phyloP scores from a whole-genome alignment of 2,797 vertebrate genomes.

The Bradypus variegatus region DNA sequence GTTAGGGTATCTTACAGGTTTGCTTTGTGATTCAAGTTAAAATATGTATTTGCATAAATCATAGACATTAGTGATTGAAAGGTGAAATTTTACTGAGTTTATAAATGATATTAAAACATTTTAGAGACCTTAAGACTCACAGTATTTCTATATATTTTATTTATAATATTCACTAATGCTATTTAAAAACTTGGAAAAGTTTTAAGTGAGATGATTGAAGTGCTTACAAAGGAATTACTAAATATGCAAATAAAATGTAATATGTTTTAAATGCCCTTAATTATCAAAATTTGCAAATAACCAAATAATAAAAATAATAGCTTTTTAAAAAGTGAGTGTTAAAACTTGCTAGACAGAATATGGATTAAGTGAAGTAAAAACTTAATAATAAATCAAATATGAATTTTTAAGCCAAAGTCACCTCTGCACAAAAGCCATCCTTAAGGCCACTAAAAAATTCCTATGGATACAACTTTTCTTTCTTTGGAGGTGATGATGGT shows the following conservation, averaged over 20 bases:
- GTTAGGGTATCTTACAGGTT: not conserved
- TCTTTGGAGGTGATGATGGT: not conserved
- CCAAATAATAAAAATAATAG: not conserved
- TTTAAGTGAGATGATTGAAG: not conserved
- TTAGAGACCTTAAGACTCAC: not conserved
- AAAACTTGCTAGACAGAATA: not conserved
- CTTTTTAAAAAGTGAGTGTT: not conserved
- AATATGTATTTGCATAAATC: not conserved
- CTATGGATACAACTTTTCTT: not conserved
- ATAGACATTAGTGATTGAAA: not conserved
- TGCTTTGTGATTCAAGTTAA: not conserved
- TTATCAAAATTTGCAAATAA: not conserved
- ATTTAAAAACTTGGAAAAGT: not conserved
- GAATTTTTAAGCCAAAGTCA: not conserved
- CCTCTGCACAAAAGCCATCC: not conserved
- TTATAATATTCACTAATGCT: not conserved
- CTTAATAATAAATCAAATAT: not conserved
- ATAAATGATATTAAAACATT: not conserved
- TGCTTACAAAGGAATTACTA: not conserved
- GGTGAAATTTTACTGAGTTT: not conserved
- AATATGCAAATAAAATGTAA: not conserved
- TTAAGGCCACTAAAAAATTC: not conserved
- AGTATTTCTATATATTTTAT: not conserved
- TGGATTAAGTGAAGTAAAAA: not conserved
- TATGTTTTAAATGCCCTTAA: not conserved